Conservation (phyloP, 2,797 vertebrate genomes). For the Phataginus tricuspis region DNA sequence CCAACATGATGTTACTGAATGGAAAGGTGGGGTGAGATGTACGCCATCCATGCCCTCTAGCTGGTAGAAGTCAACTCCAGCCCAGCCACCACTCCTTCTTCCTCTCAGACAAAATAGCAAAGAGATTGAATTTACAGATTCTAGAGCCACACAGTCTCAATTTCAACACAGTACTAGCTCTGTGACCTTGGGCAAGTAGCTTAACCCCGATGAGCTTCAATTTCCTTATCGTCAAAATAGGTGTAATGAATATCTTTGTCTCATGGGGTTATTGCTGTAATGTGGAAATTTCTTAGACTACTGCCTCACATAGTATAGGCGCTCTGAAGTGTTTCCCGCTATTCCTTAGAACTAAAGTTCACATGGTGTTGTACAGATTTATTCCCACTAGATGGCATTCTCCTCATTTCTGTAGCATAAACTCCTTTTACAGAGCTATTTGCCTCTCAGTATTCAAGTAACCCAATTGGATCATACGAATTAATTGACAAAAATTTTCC, state of each 20-base stretch:
- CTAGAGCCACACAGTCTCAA: background rate
- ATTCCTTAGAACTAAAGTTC: background rate
- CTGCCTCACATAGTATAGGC: background rate
- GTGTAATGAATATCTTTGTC: background rate
- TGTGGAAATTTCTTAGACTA: background rate
- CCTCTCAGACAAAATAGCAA: background rate
- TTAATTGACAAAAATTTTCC: background rate
- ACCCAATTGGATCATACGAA: background rate
- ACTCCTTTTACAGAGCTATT: background rate
- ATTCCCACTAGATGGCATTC: background rate
- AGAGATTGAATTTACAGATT: background rate
- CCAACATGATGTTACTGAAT: background rate
- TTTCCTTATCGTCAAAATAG: background rate
- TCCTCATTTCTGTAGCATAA: constrained; percentile 5
- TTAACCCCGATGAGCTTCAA: background rate
- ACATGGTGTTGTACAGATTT: background rate
- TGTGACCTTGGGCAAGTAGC: background rate
- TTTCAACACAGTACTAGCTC: background rate
- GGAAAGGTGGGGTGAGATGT: accelerated
- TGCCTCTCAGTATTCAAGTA: background rate
- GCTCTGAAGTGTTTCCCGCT: background rate
- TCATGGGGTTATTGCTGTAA: background rate
- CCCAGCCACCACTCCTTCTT: background rate
- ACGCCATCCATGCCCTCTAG: background rate
- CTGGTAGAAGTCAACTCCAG: background rate